A percentile compares a stretch with the other conserved stretches of the same genome.
These are phyloP conservation scores for Ennomos erosarius DNA, from an alignment of 2,888 invertebrate species.

Conservation along the genomic window DNA sequence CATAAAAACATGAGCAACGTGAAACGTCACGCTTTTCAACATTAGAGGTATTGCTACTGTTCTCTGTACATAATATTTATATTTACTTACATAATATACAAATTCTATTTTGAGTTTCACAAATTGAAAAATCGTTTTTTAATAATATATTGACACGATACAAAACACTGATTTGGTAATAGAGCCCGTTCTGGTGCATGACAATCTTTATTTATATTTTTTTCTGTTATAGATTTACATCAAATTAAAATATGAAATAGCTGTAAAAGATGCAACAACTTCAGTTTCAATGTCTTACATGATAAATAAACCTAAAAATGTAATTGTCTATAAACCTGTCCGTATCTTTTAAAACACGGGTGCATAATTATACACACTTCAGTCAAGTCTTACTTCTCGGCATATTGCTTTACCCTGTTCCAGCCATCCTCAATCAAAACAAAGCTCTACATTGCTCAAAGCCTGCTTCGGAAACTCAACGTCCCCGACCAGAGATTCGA, in stretches of 20 bases:
- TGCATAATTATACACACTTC: background rate
- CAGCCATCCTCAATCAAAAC: background rate
- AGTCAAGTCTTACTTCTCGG: background rate
- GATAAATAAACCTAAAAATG: too few relatives aligned
- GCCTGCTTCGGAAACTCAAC: background rate
- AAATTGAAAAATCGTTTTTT: background rate
- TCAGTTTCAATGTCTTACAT: too few relatives aligned
- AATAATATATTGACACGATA: background rate
- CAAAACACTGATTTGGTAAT: conserved; percentile 1
- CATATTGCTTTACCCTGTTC: background rate
- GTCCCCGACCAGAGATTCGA: conserved; percentile 5
- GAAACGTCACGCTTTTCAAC: too few relatives aligned
- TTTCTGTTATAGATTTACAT: too few relatives aligned
- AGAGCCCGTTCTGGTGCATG: background rate
- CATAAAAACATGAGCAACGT: too few relatives aligned
- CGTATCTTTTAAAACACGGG: too few relatives aligned
- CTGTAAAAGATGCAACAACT: too few relatives aligned
- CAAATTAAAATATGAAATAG: too few relatives aligned
- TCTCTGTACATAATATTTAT: too few relatives aligned
- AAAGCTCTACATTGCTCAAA: background rate
- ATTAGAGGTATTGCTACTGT: too few relatives aligned
- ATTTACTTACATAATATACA: background rate
- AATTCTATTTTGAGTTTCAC: background rate
- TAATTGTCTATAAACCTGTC: too few relatives aligned
- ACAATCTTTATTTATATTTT: background rate